These are phyloP conservation scores for Tachysurus fulvidraco DNA, from an alignment of 2,113 vertebrate species.

Conservation along the genomic window DNA sequence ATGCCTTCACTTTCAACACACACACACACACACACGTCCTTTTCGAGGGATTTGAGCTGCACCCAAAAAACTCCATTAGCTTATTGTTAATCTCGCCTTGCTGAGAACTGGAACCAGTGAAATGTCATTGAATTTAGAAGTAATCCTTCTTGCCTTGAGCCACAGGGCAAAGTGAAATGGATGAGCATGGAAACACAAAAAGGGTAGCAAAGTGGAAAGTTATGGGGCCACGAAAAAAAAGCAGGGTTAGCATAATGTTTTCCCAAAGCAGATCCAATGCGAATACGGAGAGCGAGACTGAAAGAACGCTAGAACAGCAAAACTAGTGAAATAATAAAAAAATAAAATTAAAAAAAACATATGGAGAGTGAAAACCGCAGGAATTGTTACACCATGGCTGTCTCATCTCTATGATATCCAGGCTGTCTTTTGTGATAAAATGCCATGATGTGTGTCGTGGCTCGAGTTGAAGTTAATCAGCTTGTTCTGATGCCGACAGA, in stretches of 20 bases:
- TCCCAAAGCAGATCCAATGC: background rate
- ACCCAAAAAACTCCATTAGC: constrained; percentile 37
- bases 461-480: constrained; percentile 10
- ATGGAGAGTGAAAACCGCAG: background rate
- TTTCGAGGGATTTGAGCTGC: constrained; percentile 12
- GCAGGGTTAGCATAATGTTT: background rate
- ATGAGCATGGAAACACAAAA: constrained; percentile 9
- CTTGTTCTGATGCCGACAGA: background rate
- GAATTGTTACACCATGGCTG: background rate
- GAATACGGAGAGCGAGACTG: background rate
- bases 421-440: background rate
- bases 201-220: background rate
- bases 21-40: constrained; percentile 28
- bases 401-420: background rate
- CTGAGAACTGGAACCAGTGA: constrained; percentile 24
- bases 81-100: constrained; percentile 43
- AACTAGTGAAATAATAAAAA: background rate
- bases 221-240: background rate
- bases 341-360: background rate
- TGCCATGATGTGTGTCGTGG: background rate
- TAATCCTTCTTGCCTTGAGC: constrained; percentile 30
- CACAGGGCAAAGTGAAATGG: background rate
- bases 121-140: constrained; percentile 46
- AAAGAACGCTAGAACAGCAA: background rate
- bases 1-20: constrained; percentile 57